Percentiles rank a stretch among this genome's conserved stretches.
These are phyloP conservation scores for Epizoanthus rinbou DNA, from an alignment of 92 coral and sea anemone genomes.

Conservation along the genomic window DNA sequence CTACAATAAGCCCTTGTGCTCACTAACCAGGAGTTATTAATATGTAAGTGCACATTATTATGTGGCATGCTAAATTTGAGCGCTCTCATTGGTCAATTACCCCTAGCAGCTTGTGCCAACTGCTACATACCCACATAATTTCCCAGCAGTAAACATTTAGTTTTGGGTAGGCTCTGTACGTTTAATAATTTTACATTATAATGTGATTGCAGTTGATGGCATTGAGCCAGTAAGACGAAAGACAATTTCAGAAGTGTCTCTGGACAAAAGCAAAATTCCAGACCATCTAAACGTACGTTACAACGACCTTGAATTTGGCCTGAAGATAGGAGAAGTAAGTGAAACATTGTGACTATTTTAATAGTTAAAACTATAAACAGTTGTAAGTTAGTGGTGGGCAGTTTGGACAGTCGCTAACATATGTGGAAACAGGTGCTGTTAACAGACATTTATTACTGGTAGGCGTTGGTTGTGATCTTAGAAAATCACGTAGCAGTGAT, in stretches of 20 bases:
- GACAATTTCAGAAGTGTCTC: background rate
- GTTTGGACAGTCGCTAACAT: background rate
- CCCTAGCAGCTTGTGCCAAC: too few species aligned
- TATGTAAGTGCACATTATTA: too few species aligned
- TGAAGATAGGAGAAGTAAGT: slow-evolving; percentile 23
- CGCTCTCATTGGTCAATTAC: too few species aligned
- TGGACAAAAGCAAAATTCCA: slow-evolving; percentile 17
- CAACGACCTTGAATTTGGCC: slow-evolving; percentile 8
- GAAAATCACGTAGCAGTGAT: background rate
- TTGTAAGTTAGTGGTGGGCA: background rate
- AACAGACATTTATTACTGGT: background rate
- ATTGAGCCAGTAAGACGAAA: background rate
- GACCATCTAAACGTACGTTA: background rate
- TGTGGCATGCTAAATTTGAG: too few species aligned
- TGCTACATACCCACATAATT: too few species aligned
- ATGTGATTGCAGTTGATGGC: background rate
- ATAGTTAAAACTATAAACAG: background rate
- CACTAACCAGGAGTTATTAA: too few species aligned
- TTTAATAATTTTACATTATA: background rate
- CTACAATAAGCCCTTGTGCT: too few species aligned
- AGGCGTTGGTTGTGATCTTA: background rate
- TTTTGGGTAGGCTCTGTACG: background rate
- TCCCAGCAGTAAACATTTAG: background rate
- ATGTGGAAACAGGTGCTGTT: background rate
- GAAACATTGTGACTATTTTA: background rate